Percentiles rank a stretch among this genome's conserved stretches.
Evolutionary conservation across 2,797 vertebrate species (phyloP).

Genomic region (Chelon labrosus): DNA sequence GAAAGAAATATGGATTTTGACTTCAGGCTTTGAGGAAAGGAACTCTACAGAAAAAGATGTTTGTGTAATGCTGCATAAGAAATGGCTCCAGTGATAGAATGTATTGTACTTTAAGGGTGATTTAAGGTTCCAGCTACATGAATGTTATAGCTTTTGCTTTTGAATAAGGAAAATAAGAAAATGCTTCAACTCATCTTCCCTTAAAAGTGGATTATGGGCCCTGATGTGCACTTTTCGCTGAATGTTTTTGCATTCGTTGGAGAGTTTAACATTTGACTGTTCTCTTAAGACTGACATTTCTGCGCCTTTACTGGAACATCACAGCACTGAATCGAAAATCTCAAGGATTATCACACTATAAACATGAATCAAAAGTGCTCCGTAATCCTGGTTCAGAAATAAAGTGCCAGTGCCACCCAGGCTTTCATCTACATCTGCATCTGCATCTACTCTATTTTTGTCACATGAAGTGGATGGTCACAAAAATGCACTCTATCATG

Average conservation of each 20-base stretch:
- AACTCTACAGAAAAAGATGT: slow-evolving; percentile 60
- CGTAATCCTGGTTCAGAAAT: slow-evolving; percentile 18
- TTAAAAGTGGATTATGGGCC: background rate
- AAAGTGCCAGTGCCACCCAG: slow-evolving; percentile 25
- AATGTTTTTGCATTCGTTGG: background rate
- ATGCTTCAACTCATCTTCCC: background rate
- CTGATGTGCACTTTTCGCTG: background rate
- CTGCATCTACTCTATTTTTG: slow-evolving; percentile 19
- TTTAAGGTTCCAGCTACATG: slow-evolving; percentile 15
- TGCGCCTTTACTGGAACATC: slow-evolving; percentile 19
- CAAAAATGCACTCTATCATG: background rate
- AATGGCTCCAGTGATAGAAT: slow-evolving; percentile 22
- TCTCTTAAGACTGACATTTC: slow-evolving; percentile 7
- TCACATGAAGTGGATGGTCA: background rate
- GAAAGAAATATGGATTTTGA: slow-evolving; percentile 74
- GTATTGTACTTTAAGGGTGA: slow-evolving; percentile 15
- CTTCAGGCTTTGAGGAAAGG: slow-evolving; percentile 59
- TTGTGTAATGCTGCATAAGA: slow-evolving; percentile 44
- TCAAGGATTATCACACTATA: slow-evolving; percentile 40
- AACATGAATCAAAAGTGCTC: slow-evolving; percentile 10
- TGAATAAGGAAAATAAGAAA: background rate
- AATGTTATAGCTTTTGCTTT: slow-evolving; percentile 12
- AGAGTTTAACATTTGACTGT: slow-evolving; percentile 4
- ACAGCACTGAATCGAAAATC: slow-evolving; percentile 5
- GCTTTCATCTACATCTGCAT: slow-evolving; percentile 21